Percentiles rank a stretch among this genome's conserved stretches.
Conservation (phyloP, 2,888 invertebrate genomes). For the Drosophila mimetica region DNA sequence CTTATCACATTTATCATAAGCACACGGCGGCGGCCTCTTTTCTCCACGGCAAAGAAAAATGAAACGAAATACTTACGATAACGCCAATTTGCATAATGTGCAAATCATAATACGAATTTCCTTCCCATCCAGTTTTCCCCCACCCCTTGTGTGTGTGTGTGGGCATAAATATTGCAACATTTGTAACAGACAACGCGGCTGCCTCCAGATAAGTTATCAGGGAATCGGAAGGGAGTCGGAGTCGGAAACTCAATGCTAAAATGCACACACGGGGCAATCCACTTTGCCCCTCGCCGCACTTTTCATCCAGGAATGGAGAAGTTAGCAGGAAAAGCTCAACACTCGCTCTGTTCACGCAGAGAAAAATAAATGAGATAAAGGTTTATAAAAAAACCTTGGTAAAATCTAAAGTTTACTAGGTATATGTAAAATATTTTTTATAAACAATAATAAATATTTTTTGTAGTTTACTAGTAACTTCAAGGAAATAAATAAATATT, state of each 20-base stretch:
- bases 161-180: conserved; percentile 78
- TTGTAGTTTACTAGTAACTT: too few species aligned
- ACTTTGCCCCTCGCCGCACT: conserved; percentile 15
- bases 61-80: conserved; percentile 68
- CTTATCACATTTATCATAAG: conserved; percentile 75
- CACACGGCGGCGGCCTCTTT: conserved; percentile 66
- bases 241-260: conserved; percentile 42
- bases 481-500: too few species aligned
- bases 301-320: conserved; percentile 13
- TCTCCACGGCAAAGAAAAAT: conserved; percentile 31
- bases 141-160: conserved; percentile 32
- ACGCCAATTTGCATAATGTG: conserved; percentile 78
- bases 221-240: conserved; percentile 31
- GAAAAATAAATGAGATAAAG: conserved; percentile 13
- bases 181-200: conserved; percentile 69
- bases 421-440: too few species aligned
- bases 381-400: neutral
- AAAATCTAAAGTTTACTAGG: neutral
- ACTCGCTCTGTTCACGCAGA: conserved; percentile 17
- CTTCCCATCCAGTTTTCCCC: conserved; percentile 19
- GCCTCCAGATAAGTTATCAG: conserved; percentile 66
- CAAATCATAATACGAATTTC: conserved; percentile 77
- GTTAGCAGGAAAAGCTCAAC: conserved; percentile 53
- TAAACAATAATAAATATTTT: too few species aligned
- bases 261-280: conserved; percentile 67